Evolutionary conservation across 30 jellyfish, hydroid and myxozoan genomes (phyloP).

Genomic region (Rhopilema esculentum): DNA sequence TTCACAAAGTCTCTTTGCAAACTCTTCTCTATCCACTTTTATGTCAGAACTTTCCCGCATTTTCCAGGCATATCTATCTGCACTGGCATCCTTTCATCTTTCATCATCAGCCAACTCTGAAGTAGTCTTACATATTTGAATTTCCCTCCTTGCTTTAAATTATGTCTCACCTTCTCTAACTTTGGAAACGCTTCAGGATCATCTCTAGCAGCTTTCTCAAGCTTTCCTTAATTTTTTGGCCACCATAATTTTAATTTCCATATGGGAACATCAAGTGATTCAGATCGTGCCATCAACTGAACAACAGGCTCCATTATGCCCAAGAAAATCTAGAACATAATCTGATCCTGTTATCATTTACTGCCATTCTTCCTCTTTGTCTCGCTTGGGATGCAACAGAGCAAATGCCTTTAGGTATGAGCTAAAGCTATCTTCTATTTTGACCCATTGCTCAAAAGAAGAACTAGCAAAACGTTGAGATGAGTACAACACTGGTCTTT

Average conservation of each 20-base stretch:
- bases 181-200: slow-evolving; percentile 54
- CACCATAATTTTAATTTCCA: slow-evolving; percentile 61
- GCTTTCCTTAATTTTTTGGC: slow-evolving; percentile 27
- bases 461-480: slow-evolving; percentile 57
- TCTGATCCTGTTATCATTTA: slow-evolving; percentile 67
- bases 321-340: slow-evolving; percentile 36
- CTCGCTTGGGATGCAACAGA: slow-evolving; percentile 52
- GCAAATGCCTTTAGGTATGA: slow-evolving; percentile 44
- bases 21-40: slow-evolving; percentile 20
- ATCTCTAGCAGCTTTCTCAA: slow-evolving; percentile 46
- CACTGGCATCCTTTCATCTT: slow-evolving; percentile 28
- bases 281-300: slow-evolving; percentile 39
- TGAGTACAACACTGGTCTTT: slow-evolving; percentile 65
- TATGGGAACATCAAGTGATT: slow-evolving; percentile 44
- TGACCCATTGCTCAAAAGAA: slow-evolving; percentile 61
- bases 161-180: slow-evolving; percentile 25
- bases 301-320: slow-evolving; percentile 68
- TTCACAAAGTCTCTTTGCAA: slow-evolving; percentile 23
- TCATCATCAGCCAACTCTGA: slow-evolving; percentile 47
- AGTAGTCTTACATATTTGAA: slow-evolving; percentile 40
- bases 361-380: slow-evolving; percentile 64
- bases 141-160: slow-evolving; percentile 33
- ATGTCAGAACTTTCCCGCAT: slow-evolving; percentile 28
- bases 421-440: slow-evolving; percentile 44
- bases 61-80: slow-evolving; percentile 26